Percentiles rank a stretch among this genome's conserved stretches.
Conservation (phyloP, 2,797 vertebrate genomes). For the Macropus fuliginosus region DNA sequence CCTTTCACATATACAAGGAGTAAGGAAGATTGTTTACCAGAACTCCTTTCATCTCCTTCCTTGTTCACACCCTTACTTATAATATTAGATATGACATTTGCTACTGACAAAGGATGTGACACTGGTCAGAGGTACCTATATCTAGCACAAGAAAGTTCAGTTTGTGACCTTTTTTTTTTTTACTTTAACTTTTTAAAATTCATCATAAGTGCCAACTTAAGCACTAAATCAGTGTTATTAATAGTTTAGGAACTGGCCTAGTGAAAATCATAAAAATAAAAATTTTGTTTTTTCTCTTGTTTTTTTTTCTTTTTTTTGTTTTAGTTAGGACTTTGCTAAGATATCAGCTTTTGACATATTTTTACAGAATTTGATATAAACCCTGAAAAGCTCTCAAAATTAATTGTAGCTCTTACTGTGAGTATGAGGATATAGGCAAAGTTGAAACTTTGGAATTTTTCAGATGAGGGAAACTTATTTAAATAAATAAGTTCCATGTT, state of each 20-base stretch:
- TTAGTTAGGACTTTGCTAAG: conserved; percentile 32
- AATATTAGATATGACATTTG: conserved; percentile 59
- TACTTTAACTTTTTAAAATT: background rate
- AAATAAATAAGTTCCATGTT: background rate
- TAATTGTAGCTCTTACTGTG: background rate
- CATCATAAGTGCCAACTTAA: background rate
- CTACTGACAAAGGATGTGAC: conserved; percentile 14
- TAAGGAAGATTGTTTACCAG: conserved; percentile 23
- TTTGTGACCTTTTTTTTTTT: background rate
- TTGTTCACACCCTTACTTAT: conserved; percentile 13
- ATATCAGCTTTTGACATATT: conserved; percentile 10
- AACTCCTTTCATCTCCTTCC: conserved; percentile 1
- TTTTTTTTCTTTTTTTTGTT: conserved; percentile 1
- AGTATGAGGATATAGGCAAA: background rate
- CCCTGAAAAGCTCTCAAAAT: conserved; percentile 29
- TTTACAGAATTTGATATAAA: conserved; percentile 20
- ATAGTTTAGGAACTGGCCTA: conserved; percentile 46
- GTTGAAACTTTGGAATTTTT: conserved; percentile 5
- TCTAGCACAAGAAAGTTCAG: background rate
- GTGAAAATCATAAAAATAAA: background rate
- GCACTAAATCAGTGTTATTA: conserved; percentile 45
- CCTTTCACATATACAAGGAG: background rate
- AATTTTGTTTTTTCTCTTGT: background rate
- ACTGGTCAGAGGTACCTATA: conserved; percentile 23
- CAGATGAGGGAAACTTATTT: conserved; percentile 17